phyloP scores from a whole-genome alignment of 2,797 vertebrate species.

The Hyperoplus lanceolatus region DNA sequence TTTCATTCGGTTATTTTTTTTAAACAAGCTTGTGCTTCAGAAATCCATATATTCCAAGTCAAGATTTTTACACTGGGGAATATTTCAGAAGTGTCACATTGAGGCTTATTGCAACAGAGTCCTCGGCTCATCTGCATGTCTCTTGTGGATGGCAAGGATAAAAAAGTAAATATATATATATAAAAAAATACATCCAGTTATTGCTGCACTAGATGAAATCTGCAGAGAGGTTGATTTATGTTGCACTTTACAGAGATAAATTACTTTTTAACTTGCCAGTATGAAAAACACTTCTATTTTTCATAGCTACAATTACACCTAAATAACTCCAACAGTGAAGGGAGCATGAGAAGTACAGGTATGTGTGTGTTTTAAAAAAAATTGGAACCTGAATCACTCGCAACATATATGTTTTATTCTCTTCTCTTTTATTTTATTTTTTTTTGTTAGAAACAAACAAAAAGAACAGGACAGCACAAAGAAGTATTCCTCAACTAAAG shows the following conservation, averaged over 20 bases:
- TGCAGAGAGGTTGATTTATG: slow-evolving; percentile 44
- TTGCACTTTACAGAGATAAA: slow-evolving; percentile 39
- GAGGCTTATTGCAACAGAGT: slow-evolving; percentile 41
- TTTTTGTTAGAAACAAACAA: slow-evolving; percentile 52
- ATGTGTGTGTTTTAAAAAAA: too few species aligned
- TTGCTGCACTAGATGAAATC: slow-evolving; percentile 41
- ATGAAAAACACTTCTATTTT: slow-evolving; percentile 22
- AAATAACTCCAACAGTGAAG: slow-evolving; percentile 32
- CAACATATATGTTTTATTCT: slow-evolving; percentile 14
- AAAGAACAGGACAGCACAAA: slow-evolving; percentile 29
- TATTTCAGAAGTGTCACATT: slow-evolving; percentile 51
- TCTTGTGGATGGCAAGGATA: slow-evolving; percentile 32
- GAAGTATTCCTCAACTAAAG: slow-evolving; percentile 30
- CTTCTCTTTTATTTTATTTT: not conserved
- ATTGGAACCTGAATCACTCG: slow-evolving; percentile 15
- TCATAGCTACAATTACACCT: slow-evolving; percentile 41
- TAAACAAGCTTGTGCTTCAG: slow-evolving; percentile 53
- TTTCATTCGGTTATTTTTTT: slow-evolving; percentile 1
- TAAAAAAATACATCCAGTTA: slow-evolving; percentile 8
- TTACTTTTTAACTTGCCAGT: slow-evolving; percentile 36
- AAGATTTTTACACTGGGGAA: slow-evolving; percentile 39
- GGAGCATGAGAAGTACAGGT: not conserved
- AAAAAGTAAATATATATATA: not conserved
- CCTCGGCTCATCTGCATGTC: slow-evolving; percentile 53
- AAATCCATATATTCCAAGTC: slow-evolving; percentile 53